Evolutionary conservation across 2,113 vertebrate species (phyloP), one percentile per base, ranked within the genome.

Genomic region (Perca schrenkii): DNA sequence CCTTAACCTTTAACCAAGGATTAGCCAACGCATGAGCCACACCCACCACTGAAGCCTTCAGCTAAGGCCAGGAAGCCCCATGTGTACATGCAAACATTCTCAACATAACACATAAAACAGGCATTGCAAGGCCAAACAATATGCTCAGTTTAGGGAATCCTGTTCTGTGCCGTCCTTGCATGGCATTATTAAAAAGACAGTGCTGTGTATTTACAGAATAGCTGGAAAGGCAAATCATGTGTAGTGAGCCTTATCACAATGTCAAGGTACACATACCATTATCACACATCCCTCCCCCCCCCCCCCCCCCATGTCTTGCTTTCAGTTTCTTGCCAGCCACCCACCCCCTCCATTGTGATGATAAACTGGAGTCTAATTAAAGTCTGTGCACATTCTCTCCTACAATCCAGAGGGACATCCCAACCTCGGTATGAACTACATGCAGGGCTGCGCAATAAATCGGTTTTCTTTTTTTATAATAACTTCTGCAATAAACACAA

Each of bases 171-270:
- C 49, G 66, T 57, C 15, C 50, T 22, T 16, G 34, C 36, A 8
- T 8, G 43, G 0, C 19, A 8, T 40, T 54, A 34, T 43, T 34
- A 57, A 31, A 52, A 53, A 64, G n/a, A 7, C 77, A 61, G 70
- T 47, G 11, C 10, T 5, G 56, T 34, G 5, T 77, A 66, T 84
- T 84, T 62, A 74, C 69, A 62, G 64, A 86, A 79, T 57, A 62
- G 22, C 77, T 77, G 70, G 57, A 80, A 73, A 93, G 66, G 79
- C 82, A 88, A 89, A 78, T 74, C 5, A 83, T 83, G 52, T 84
- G 80, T 79, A 78, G 56, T 25, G 6, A 64, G 67, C 4, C 49
- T 85, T 86, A 88, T 92, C 87, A 82, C 84, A 87, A 86, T 73
- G 67, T 78, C 43, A 54, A 78, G 73, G 72, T 31, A n/a, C n/a